phyloP scores from a whole-genome alignment of 2,888 invertebrate genomes.

The Oxystoma pomonae region DNA sequence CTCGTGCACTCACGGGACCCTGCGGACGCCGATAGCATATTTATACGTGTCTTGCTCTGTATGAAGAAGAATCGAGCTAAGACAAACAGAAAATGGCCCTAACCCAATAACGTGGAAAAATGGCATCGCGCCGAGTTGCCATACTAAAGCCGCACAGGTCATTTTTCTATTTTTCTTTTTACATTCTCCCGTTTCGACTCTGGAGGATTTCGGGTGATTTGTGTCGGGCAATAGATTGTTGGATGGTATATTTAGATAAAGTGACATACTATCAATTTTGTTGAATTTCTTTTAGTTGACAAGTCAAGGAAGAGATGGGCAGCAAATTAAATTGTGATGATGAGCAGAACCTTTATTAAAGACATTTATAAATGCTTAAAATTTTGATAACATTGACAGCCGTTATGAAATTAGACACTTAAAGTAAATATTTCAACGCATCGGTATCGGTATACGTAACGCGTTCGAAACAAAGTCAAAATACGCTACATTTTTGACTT shows the following conservation, averaged over 20 bases:
- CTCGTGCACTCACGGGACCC: not conserved
- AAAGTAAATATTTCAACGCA: too few relatives aligned
- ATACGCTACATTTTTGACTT: too few relatives aligned
- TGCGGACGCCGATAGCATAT: conserved; percentile 14
- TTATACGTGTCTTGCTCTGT: conserved; percentile 14
- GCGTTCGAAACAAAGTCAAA: too few relatives aligned
- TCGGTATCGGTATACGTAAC: too few relatives aligned
- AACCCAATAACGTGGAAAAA: conserved; percentile 26
- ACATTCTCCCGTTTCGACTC: not conserved
- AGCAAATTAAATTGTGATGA: too few relatives aligned
- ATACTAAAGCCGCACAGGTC: not conserved
- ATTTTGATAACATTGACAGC: too few relatives aligned
- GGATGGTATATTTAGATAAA: not conserved
- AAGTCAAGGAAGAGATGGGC: too few relatives aligned
- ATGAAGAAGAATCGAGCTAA: conserved; percentile 5
- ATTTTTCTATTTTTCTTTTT: not conserved
- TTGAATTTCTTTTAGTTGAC: too few relatives aligned
- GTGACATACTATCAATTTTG: not conserved
- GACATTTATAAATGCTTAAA: too few relatives aligned
- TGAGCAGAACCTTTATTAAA: too few relatives aligned
- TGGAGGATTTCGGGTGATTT: not conserved
- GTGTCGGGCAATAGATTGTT: not conserved
- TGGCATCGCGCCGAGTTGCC: conserved; percentile 1
- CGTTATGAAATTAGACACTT: too few relatives aligned
- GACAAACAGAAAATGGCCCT: conserved; percentile 15